phyloP scores from a whole-genome alignment of 2,113 vertebrate genomes.

The Mungos mungo region DNA sequence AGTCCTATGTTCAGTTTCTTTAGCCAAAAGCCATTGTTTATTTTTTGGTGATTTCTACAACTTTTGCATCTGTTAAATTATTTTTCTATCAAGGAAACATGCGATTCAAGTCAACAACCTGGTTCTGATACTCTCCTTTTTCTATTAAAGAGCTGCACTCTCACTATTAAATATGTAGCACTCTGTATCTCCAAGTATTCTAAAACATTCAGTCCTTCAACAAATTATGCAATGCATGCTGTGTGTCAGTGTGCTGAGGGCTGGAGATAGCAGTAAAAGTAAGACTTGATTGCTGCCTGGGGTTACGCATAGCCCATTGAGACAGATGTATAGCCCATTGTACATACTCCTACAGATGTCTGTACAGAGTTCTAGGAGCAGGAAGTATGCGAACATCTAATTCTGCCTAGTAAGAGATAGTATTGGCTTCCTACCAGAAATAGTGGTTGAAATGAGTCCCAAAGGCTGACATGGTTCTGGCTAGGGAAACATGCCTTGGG shows the following conservation, averaged over 20 bases:
- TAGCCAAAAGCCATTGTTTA: background rate
- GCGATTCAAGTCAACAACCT: background rate
- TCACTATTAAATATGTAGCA: background rate
- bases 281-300: background rate
- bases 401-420: background rate
- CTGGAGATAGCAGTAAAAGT: background rate
- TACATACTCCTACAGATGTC: background rate
- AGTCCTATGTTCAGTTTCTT: background rate
- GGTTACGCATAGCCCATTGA: background rate
- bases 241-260: background rate
- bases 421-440: background rate
- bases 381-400: background rate
- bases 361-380: background rate
- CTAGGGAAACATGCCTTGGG: background rate
- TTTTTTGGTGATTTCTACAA: background rate
- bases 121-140: background rate
- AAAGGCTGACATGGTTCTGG: background rate
- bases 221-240: background rate
- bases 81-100: conserved; percentile 5
- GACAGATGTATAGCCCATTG: background rate
- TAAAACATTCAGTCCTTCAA: background rate
- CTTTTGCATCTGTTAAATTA: background rate
- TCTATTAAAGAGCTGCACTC: background rate
- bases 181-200: background rate
- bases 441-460: background rate